Evolutionary conservation across 1,140 invertebrate species (phyloP).

Genomic region (Aradophagus sp.): DNA sequence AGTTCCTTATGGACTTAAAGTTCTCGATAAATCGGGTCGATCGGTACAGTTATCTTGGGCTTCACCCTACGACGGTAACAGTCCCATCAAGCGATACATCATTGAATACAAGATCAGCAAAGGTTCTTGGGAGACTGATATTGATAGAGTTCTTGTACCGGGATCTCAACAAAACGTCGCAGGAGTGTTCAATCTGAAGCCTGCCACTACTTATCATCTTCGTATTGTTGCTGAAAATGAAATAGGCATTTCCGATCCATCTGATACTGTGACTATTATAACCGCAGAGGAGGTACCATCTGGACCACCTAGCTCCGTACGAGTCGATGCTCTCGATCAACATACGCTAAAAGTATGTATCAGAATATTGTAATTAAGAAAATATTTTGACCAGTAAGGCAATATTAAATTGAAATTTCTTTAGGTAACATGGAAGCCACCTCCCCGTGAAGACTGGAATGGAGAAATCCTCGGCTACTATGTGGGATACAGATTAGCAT

Average conservation of each 20-base stretch:
- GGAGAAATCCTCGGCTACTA: conserved; percentile 94
- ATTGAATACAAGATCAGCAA: conserved; percentile 95
- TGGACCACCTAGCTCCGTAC: conserved; percentile 86
- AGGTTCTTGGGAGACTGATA: conserved; percentile 88
- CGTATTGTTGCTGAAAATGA: conserved; percentile 96
- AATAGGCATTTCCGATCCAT: conserved; percentile 92
- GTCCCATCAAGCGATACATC: conserved; percentile 91
- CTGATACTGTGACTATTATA: conserved; percentile 92
- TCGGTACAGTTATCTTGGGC: conserved; percentile 94
- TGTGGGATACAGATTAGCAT: conserved; percentile 91
- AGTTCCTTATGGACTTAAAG: conserved; percentile 91
- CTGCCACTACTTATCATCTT: conserved; percentile 94
- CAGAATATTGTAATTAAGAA: too few species aligned
- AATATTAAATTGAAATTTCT: background rate
- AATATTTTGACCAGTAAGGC: too few species aligned
- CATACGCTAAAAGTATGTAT: conserved; percentile 86
- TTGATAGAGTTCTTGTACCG: conserved; percentile 88
- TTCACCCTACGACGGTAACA: conserved; percentile 95
- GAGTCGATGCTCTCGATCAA: conserved; percentile 93
- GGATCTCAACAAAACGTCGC: conserved; percentile 88
- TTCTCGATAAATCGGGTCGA: conserved; percentile 92
- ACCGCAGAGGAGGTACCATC: conserved; percentile 96
- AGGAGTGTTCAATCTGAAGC: conserved; percentile 90
- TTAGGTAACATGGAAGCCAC: conserved; percentile 91
- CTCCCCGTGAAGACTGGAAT: conserved; percentile 91